phyloP scores from a whole-genome alignment of 2,797 vertebrate species.

The Pseudochromis fuscus region DNA sequence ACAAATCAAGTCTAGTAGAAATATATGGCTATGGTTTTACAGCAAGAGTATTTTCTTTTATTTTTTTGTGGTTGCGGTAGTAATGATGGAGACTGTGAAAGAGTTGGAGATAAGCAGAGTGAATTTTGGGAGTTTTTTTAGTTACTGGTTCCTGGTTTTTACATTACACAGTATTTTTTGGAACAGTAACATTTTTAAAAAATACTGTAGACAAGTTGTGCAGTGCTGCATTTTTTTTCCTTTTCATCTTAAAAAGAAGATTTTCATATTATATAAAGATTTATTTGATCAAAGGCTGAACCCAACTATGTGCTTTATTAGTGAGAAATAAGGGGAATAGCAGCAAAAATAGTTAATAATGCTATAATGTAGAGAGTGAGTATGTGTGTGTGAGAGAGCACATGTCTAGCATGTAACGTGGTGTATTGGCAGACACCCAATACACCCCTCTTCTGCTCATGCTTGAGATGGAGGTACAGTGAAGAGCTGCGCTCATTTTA shows the following conservation, averaged over 20 bases:
- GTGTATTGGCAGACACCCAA: slow-evolving; percentile 65
- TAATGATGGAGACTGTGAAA: slow-evolving; percentile 30
- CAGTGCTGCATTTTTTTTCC: slow-evolving; percentile 7
- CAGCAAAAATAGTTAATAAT: slow-evolving; percentile 40
- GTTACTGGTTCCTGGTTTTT: slow-evolving; percentile 2
- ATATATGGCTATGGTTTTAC: slow-evolving; percentile 26
- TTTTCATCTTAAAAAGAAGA: slow-evolving; percentile 15
- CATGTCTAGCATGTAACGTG: slow-evolving; percentile 73
- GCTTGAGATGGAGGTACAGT: slow-evolving; percentile 39
- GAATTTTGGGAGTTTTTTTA: slow-evolving; percentile 16
- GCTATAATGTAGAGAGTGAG: slow-evolving; percentile 13
- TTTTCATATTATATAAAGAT: background rate
- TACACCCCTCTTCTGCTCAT: slow-evolving; percentile 55
- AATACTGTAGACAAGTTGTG: slow-evolving; percentile 24
- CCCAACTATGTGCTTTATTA: background rate
- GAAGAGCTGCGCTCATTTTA: slow-evolving; percentile 19
- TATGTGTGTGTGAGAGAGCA: slow-evolving; percentile 52
- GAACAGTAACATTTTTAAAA: slow-evolving; percentile 7
- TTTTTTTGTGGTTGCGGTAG: slow-evolving; percentile 1
- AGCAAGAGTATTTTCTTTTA: background rate
- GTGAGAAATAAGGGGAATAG: slow-evolving; percentile 33
- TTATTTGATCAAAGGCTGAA: slow-evolving; percentile 1
- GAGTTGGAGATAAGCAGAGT: slow-evolving; percentile 30
- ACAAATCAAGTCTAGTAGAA: slow-evolving; percentile 34
- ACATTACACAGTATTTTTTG: slow-evolving; percentile 31